phyloP scores from a whole-genome alignment of 2,113 vertebrate species.

The Thymallus thymallus region DNA sequence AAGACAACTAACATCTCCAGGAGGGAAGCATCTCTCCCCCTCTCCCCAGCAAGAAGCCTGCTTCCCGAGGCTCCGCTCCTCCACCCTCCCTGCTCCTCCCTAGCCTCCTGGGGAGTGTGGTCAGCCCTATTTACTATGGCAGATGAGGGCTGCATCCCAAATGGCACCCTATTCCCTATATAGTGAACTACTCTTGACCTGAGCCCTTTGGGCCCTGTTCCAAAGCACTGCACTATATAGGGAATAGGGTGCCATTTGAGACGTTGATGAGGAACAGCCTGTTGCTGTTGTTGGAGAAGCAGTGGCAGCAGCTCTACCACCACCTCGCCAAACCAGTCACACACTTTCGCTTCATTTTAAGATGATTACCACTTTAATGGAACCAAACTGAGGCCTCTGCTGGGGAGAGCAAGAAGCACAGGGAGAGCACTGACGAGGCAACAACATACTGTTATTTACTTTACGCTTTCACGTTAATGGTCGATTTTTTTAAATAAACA shows the following conservation, averaged over 20 bases:
- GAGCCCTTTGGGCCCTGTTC: no score
- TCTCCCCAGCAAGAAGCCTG: no score
- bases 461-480: neutral
- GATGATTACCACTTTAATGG: constrained; percentile 39
- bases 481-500: constrained; percentile 3
- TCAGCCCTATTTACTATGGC: constrained; percentile 10
- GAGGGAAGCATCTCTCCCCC: constrained; percentile 28
- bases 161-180: no score
- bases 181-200: no score
- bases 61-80: no score
- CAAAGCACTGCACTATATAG: no score
- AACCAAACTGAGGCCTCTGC: constrained; percentile 5
- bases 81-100: neutral
- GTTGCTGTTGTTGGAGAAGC: constrained; percentile 47
- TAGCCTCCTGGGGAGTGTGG: constrained; percentile 34
- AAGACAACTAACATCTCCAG: constrained; percentile 9
- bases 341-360: constrained; percentile 48
- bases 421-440: constrained; percentile 17
- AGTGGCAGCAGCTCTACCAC: constrained; percentile 23
- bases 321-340: constrained; percentile 40
- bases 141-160: no score
- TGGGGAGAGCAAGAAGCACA: neutral
- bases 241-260: no score
- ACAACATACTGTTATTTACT: constrained; percentile 15
- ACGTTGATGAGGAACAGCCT: constrained; percentile 38